phyloP scores from a whole-genome alignment of 2,797 vertebrate species.

The Picus viridis region DNA sequence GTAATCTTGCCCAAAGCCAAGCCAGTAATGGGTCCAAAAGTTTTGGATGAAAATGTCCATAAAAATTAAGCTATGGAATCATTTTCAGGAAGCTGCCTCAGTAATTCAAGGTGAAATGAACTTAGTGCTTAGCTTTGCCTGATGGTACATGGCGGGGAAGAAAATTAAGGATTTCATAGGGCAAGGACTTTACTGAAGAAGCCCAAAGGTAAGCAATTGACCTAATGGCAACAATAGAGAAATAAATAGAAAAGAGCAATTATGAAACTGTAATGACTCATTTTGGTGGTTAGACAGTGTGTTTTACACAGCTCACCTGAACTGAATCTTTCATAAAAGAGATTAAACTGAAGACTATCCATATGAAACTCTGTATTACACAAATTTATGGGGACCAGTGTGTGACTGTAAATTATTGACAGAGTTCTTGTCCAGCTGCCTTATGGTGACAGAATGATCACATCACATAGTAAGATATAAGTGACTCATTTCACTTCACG shows the following conservation, averaged over 20 bases:
- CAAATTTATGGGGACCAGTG: neutral
- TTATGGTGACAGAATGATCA: neutral
- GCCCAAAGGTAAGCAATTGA: conserved; percentile 32
- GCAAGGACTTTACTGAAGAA: neutral
- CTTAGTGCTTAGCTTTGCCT: neutral
- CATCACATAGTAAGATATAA: neutral
- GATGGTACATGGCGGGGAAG: neutral
- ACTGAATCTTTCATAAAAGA: neutral
- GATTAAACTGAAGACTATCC: neutral
- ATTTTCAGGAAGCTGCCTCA: conserved; percentile 11
- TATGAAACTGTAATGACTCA: neutral
- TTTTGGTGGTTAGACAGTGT: neutral
- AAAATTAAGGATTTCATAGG: neutral
- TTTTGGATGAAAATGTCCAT: neutral
- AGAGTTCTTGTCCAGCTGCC: neutral
- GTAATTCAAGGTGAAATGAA: neutral
- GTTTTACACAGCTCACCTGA: conserved; percentile 5
- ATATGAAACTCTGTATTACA: neutral
- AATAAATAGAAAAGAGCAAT: conserved; percentile 42
- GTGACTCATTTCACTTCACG: conserved; percentile 19
- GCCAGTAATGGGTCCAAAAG: neutral
- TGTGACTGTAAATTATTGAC: neutral
- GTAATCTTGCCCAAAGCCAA: neutral
- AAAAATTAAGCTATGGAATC: neutral
- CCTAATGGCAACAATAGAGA: conserved; percentile 27